Conservation (phyloP, 2,797 vertebrate genomes). For the Nannoperca australis region DNA sequence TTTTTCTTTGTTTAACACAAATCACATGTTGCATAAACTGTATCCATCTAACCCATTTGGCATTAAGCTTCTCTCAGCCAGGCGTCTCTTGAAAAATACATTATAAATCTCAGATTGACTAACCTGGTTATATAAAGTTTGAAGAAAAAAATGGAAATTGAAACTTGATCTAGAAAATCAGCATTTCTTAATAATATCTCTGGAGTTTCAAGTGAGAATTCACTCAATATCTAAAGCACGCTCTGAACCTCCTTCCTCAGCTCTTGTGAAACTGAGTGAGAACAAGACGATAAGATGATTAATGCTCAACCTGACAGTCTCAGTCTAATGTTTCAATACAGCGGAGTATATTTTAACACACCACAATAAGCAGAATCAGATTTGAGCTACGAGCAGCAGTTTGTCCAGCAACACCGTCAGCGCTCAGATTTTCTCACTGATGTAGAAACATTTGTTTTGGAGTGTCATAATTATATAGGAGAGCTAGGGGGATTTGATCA, state of each 20-base stretch:
- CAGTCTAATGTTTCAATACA: constrained; percentile 18
- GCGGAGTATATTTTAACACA: constrained; percentile 27
- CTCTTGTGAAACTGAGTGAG: constrained; percentile 27
- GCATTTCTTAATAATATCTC: constrained; percentile 10
- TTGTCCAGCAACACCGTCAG: constrained; percentile 28
- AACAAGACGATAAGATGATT: constrained; percentile 17
- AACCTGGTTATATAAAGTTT: not conserved
- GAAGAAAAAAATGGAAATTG: not conserved
- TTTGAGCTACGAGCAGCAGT: constrained; percentile 20
- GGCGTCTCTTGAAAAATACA: not conserved
- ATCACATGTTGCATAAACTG: not conserved
- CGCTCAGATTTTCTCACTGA: constrained; percentile 19
- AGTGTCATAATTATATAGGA: constrained; percentile 7
- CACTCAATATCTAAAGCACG: not conserved
- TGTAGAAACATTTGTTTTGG: constrained; percentile 18
- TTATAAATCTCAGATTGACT: not conserved
- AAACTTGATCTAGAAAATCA: constrained; percentile 14
- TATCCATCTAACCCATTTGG: not conserved
- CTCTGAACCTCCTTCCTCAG: not conserved
- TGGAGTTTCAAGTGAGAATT: not conserved
- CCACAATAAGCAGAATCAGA: constrained; percentile 38
- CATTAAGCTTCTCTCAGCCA: not conserved
- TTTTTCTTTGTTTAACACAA: not conserved
- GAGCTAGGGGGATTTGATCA: constrained; percentile 30
- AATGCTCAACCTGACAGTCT: constrained; percentile 14